A percentile compares a stretch with the other conserved stretches of the same genome.
Evolutionary conservation across 2,113 vertebrate species (phyloP).

Genomic region (Silurus glanis): DNA sequence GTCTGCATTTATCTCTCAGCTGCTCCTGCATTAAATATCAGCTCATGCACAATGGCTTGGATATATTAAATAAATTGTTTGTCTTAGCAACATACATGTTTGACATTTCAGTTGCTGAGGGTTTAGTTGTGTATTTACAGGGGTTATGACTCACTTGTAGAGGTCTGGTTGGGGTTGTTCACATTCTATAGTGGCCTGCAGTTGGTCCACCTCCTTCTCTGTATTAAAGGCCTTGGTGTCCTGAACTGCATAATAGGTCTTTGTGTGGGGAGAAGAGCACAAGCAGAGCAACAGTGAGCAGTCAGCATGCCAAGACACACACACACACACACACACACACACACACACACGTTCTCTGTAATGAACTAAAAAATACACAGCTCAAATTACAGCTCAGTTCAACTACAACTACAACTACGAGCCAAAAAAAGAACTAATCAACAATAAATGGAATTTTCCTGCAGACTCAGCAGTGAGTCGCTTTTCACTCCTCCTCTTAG

Average conservation of each 20-base stretch:
- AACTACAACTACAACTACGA: neutral
- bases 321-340: conserved; percentile 1
- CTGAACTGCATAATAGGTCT: conserved; percentile 94
- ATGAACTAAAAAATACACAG: neutral
- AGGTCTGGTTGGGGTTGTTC: conserved; percentile 98
- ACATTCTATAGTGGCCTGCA: conserved; percentile 94
- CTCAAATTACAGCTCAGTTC: neutral
- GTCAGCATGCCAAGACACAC: conserved; percentile 15
- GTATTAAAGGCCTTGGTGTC: conserved; percentile 92
- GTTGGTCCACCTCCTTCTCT: conserved; percentile 81
- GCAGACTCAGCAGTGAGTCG: neutral
- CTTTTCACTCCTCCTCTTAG: neutral
- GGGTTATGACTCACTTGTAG: conserved; percentile 84
- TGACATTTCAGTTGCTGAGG: conserved; percentile 2
- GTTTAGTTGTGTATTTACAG: neutral
- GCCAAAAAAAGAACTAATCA: neutral
- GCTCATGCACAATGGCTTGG: neutral
- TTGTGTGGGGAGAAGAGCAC: conserved; percentile 49
- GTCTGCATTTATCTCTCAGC: conserved; percentile 1
- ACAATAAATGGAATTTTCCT: neutral
- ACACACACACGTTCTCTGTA: neutral
- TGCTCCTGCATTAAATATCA: neutral
- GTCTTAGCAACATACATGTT: neutral
- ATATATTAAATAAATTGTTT: neutral
- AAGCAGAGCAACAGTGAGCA: neutral